Evolutionary conservation across 1,140 invertebrate species (phyloP).

Genomic region (Zeugodacus cucurbitae): DNA sequence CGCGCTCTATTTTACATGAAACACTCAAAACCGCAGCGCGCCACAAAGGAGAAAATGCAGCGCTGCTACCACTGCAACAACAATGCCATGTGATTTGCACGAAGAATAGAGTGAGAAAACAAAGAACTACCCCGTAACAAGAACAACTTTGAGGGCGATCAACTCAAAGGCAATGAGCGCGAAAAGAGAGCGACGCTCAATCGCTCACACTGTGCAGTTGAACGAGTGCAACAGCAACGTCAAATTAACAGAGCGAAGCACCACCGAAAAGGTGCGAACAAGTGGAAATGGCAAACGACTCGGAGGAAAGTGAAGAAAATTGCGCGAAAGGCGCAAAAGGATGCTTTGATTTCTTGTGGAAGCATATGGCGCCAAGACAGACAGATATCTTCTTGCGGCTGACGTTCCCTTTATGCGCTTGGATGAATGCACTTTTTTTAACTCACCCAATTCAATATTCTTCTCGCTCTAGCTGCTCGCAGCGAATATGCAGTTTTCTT

Average conservation of each 20-base stretch:
- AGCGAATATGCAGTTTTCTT: neutral
- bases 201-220: neutral
- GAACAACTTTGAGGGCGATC: neutral
- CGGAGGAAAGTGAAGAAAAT: constrained; percentile 32
- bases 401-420: neutral
- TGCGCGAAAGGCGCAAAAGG: constrained; percentile 23
- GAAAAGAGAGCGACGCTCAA: neutral
- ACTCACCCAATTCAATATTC: neutral
- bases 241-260: neutral
- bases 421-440: neutral
- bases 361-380: constrained; percentile 9
- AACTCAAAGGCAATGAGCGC: neutral
- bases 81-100: neutral
- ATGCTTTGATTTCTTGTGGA: neutral
- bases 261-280: neutral
- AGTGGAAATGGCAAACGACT: constrained; percentile 22
- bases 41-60: neutral
- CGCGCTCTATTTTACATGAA: neutral
- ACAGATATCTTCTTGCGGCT: neutral
- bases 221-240: neutral
- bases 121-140: neutral
- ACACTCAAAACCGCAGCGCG: neutral
- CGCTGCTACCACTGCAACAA: constrained; percentile 25
- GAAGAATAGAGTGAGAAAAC: neutral
- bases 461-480: neutral